Base-by-base conservation (phyloP, 1,140 invertebrate genomes). In the Diachasmimorpha longicaudata region DNA sequence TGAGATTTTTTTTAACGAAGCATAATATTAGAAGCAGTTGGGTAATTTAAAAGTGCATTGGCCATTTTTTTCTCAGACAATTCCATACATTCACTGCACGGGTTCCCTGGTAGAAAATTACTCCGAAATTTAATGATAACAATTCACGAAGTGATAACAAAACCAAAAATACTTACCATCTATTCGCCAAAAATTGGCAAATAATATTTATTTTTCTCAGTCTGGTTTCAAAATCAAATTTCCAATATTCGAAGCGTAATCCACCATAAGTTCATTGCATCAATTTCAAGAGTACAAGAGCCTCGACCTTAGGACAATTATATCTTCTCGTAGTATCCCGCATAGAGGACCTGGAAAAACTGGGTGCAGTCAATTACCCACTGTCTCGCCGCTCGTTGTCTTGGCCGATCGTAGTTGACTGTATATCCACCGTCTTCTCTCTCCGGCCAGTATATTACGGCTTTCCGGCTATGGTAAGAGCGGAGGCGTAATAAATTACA, bases 401-500 rank as follows among this genome's bases (percentile, higher is more conserved):
- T 63, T 25, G 58, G 58, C 11, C 58, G 52, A 58, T 58, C 52
- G 21, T 63, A 63, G 58, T 63, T 25, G 58, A 63, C 58, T 23
- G 31, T 46, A 71, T 37, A 19, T 39, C 46, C 74, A 44, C 13
- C 23, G 46, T 55, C 31, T 31, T 6, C 31, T 31, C 67, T 75
- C 31, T 69, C 31, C n/a, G n/a, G 68, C 37, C 42, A 31, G 46
- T 68, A 36, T 72, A 72, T 52, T 58, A 37, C 48, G 16, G 36
- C 46, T 19, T 55, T 16, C 16, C 71, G 37, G 31, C 71, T 72
- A 68, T 68, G 66, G 58, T 63, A 63, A 63, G 14, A 63, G 63
- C 63, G 55, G 37, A 73, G 71, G 44, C 67, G 76, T 77, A 77
- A 77, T 77, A 77, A 77, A 77, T 77, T 63, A 77, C 70, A 71